A percentile compares a stretch with the other conserved stretches of the same genome.
Conservation (phyloP, 2,113 vertebrate genomes). For the Boleophthalmus pectinirostris region DNA sequence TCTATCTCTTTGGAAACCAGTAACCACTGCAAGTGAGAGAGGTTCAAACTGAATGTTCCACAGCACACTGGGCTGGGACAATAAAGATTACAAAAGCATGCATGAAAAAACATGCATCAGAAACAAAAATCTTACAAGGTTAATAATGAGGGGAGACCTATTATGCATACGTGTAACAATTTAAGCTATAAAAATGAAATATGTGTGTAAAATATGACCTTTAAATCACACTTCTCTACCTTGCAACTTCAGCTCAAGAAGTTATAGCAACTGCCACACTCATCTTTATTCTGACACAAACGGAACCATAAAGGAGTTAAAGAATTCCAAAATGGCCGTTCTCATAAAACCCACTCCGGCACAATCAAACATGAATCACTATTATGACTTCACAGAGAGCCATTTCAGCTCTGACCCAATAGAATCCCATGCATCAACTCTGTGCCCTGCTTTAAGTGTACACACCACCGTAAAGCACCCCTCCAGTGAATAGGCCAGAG, state of each 20-base stretch:
- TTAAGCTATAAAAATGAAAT: too few species aligned
- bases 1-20: too few species aligned
- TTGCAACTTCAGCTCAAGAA: background rate
- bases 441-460: conserved; percentile 4
- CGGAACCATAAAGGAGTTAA: background rate
- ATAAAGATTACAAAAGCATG: too few species aligned
- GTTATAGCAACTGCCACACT: background rate
- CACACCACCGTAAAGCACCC: conserved; percentile 10
- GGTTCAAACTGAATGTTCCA: too few species aligned
- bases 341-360: conserved; percentile 2
- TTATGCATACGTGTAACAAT: too few species aligned
- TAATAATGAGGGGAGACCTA: too few species aligned
- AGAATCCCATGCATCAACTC: conserved; percentile 40
- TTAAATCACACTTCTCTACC: background rate
- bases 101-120: too few species aligned
- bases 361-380: conserved; percentile 44
- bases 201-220: background rate
- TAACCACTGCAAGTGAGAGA: too few species aligned
- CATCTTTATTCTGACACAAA: background rate
- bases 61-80: too few species aligned
- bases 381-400: conserved; percentile 31
- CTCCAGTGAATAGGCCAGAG: background rate
- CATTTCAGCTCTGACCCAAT: conserved; percentile 33
- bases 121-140: too few species aligned
- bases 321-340: background rate